Evolutionary conservation across 2,797 vertebrate genomes (phyloP), one percentile per base, ranked within the genome.

Genomic region (Adelosebastes latens): DNA sequence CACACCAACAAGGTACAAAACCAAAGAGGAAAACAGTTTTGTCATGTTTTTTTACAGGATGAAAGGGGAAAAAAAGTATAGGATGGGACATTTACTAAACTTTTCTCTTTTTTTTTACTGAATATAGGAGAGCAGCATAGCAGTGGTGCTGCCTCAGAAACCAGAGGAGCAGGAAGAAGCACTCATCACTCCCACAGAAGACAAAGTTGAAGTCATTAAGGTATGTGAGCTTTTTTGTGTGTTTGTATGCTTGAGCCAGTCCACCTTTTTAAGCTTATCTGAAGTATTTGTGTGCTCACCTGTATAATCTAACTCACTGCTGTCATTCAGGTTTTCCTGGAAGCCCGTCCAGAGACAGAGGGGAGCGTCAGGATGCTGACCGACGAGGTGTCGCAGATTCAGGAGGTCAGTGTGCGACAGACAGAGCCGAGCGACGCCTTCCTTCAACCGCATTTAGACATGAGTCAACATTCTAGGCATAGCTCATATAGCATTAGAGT

Each of bases 351-450:
- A 0, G 90, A 95, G 76, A 92, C 93, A 2, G 81, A 87, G 24
- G 61, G 88, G 75, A 93, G 90, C 2, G 79, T 97, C 70, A 95
- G 70, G 81, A 98, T 97, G 90, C 93, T 98, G 81, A 97, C 96
- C 6, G 97, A 97, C 3, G 97, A 99, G 91, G 96, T 96, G 39
- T 93, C 97, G 3, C 97, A 98, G 77, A 97, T 97, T 67, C 97
- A 98, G 88, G 97, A 98, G 97, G 98, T 98, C 42, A 90, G 94
- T 87, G 75, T 46, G 6, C 12, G 22, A 63, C 73, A 14, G 14
- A 29, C 27, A 1, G 27, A 22, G 16, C 11, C 29, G 16, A 36
- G 52, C 59, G 49, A 32, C 9, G 20, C 22, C 22, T 24, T 61
- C 49, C 52, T 14, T 7, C 6, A 22, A 24, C 18, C 8, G 4